Evolutionary conservation across 2,797 vertebrate genomes (phyloP).

Genomic region (Clarias platycephalus): DNA sequence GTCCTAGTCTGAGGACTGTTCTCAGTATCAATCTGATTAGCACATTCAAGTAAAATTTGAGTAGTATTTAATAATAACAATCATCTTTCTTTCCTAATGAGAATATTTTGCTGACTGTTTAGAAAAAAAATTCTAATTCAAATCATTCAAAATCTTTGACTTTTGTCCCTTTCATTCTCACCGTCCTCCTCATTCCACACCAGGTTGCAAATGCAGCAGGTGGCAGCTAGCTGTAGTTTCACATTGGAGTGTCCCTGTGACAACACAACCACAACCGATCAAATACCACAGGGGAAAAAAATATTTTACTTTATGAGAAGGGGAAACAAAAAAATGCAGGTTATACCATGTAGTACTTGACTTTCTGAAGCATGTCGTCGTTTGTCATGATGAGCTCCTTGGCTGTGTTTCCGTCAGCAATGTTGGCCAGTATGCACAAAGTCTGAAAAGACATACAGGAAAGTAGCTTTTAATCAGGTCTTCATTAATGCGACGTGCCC

Average conservation of each 20-base stretch:
- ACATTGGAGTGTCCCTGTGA: conserved; percentile 92
- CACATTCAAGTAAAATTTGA: no score
- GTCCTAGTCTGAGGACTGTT: background rate
- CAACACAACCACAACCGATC: conserved; percentile 47
- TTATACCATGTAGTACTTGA: conserved; percentile 96
- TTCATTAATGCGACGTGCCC: background rate
- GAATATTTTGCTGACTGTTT: background rate
- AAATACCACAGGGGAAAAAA: background rate
- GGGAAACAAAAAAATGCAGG: background rate
- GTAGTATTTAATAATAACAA: background rate
- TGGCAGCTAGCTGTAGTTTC: conserved; percentile 95
- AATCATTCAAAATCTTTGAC: background rate
- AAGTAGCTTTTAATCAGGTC: background rate
- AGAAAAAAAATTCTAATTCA: background rate
- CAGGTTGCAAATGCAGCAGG: conserved; percentile 97
- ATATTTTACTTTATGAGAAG: background rate
- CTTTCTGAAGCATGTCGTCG: conserved; percentile 97
- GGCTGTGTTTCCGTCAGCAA: conserved; percentile 95
- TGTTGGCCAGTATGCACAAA: conserved; percentile 94
- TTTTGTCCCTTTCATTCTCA: conserved; percentile 67
- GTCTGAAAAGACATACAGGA: conserved; percentile 74
- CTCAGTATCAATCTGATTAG: background rate
- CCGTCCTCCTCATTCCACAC: conserved; percentile 99
- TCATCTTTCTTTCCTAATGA: background rate
- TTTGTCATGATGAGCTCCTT: conserved; percentile 99